phyloP scores from a whole-genome alignment of 2,888 invertebrate species.

The Drosophila melanosoma region DNA sequence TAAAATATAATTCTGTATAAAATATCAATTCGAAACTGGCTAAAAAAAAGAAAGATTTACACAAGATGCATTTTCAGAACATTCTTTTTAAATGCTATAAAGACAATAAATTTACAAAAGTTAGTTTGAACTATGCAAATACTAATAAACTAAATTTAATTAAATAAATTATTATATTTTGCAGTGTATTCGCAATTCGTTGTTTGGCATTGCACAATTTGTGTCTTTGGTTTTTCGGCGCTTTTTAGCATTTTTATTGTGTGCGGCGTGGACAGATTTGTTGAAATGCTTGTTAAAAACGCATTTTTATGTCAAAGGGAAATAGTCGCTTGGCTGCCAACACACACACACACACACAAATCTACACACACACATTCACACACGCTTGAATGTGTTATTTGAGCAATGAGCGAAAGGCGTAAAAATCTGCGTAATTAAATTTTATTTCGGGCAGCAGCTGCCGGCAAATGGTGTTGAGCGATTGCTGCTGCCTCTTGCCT shows the following conservation, averaged over 20 bases:
- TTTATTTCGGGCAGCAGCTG: conserved; percentile 68
- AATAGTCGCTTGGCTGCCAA: conserved; percentile 40
- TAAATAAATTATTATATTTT: background rate
- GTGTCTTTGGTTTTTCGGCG: conserved; percentile 26
- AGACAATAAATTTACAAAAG: background rate
- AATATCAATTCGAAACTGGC: background rate
- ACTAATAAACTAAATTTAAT: too few relatives aligned
- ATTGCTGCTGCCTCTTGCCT: conserved; percentile 41
- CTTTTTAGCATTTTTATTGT: conserved; percentile 75
- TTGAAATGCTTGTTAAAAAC: conserved; percentile 78
- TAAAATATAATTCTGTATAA: background rate
- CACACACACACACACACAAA: conserved; percentile 1
- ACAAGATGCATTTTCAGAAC: background rate
- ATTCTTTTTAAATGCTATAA: background rate
- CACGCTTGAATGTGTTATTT: conserved; percentile 60
- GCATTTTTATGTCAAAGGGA: conserved; percentile 73
- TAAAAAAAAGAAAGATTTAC: background rate
- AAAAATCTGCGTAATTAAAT: conserved; percentile 78
- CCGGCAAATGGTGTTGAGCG: conserved; percentile 65
- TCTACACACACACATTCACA: conserved; percentile 18
- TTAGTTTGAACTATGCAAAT: background rate
- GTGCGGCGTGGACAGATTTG: conserved; percentile 69
- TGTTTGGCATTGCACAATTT: rapidly evolving
- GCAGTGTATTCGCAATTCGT: conserved; percentile 19
- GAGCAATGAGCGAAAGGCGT: conserved; percentile 73